A percentile compares a stretch with the other conserved stretches of the same genome.
Evolutionary conservation across 2,888 invertebrate species (phyloP).

Genomic region (Exephanes ischioxanthus): DNA sequence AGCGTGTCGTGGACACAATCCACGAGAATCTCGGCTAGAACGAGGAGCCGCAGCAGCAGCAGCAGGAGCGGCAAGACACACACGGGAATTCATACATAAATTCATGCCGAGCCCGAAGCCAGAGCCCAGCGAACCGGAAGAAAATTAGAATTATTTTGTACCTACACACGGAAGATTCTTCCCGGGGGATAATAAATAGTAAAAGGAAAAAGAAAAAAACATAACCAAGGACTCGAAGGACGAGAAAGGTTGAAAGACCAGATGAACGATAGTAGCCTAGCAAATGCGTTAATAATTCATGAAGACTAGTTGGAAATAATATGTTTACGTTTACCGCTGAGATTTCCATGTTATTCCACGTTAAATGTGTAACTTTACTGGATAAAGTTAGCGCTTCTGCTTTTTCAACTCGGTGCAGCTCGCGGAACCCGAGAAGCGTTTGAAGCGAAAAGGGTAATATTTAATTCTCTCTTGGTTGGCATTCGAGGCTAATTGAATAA

Average conservation of each 20-base stretch:
- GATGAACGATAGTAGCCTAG: slow-evolving; percentile 13
- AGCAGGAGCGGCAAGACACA: neutral
- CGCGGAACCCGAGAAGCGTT: slow-evolving; percentile 10
- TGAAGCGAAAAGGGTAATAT: slow-evolving; percentile 43
- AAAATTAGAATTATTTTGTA: slow-evolving; percentile 71
- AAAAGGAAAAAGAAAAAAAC: slow-evolving; percentile 18
- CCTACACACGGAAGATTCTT: slow-evolving; percentile 51
- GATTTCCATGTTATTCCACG: slow-evolving; percentile 27
- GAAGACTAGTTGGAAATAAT: slow-evolving; percentile 33
- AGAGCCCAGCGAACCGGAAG: slow-evolving; percentile 39
- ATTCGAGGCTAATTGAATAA: slow-evolving; percentile 65
- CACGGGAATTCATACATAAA: slow-evolving; percentile 68
- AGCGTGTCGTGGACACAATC: slow-evolving; percentile 50
- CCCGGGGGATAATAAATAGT: slow-evolving; percentile 29
- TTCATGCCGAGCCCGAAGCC: slow-evolving; percentile 54
- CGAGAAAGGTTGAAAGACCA: neutral
- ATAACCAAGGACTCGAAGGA: neutral
- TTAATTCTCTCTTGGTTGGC: slow-evolving; percentile 54
- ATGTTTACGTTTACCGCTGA: slow-evolving; percentile 22
- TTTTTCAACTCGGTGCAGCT: slow-evolving; percentile 16
- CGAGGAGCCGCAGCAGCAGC: slow-evolving; percentile 5
- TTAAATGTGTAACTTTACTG: slow-evolving; percentile 33
- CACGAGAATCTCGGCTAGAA: slow-evolving; percentile 29
- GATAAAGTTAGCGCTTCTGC: neutral
- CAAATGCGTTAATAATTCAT: slow-evolving; percentile 48